Evolutionary conservation across 2,113 vertebrate species (phyloP), one percentile per base, ranked within the genome.

Genomic region (Rissa tridactyla): DNA sequence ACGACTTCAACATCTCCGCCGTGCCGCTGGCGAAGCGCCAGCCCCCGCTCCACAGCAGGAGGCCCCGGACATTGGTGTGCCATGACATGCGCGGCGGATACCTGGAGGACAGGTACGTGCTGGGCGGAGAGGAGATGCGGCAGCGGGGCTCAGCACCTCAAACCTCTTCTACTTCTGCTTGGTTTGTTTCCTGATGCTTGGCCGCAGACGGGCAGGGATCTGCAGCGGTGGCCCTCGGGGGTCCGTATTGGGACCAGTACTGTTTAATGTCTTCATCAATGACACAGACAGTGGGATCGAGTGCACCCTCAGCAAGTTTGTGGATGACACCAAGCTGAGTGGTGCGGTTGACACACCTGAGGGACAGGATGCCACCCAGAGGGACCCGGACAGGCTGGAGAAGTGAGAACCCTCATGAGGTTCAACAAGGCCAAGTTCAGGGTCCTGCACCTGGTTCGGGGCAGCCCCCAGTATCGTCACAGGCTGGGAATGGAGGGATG

Each of bases 21-120:
- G 97, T 98, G 60, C 98, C 98, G 2, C 82, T 98, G 64, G 98
- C 96, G 1, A 22, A 89, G 30, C 98, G 99, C 46, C 98, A 98
- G 90, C 99, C 99, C 18, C 95, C 97, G 0, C 96, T 99, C 36
- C 82, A 19, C n/a, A 96, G 95, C 55, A 52, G 17, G 40, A 96
- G 90, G 40, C 98, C 97, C 25, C 98, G 98, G 78, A 99, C 99
- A 0, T 91, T 99, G 91, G 97, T 99, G 90, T 99, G 99, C 92
- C 99, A 99, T 6, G 99, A 99, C 96, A 99, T 99, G 99, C 99
- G 98, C 94, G 99, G 99, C 0, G 99, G 99, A 8, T 99, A 99
- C 97, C 94, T 99, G 76, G 98, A 99, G 11, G 99, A 99, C 98
- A 99, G 98, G 99, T 99, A 93, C 2, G 23, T 88, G 47, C 10